Conservation (phyloP, 1,140 invertebrate genomes). For the Pogonus chalceus region DNA sequence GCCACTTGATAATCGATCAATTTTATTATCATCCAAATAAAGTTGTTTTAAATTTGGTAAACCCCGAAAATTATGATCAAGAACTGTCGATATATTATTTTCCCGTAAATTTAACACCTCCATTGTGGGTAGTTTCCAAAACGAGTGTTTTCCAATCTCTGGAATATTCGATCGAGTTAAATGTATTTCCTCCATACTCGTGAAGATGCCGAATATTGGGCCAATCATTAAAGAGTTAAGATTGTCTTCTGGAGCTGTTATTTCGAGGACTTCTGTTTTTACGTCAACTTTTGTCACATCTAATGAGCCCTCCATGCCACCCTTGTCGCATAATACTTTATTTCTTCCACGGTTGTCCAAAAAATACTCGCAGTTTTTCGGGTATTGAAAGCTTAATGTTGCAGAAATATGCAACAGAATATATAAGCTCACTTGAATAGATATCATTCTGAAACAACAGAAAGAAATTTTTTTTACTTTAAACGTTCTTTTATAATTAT, state of each 20-base stretch:
- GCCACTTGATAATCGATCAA: slow-evolving; percentile 59
- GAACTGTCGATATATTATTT: slow-evolving; percentile 65
- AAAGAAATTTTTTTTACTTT: too few relatives aligned
- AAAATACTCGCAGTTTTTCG: slow-evolving; percentile 27
- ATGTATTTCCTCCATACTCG: slow-evolving; percentile 58
- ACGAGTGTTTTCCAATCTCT: slow-evolving; percentile 65
- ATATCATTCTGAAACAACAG: slow-evolving; percentile 40
- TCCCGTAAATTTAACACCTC: slow-evolving; percentile 58
- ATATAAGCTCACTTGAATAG: slow-evolving; percentile 28
- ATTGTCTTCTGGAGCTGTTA: slow-evolving; percentile 52
- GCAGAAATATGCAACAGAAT: slow-evolving; percentile 35
- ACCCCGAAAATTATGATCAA: slow-evolving; percentile 73
- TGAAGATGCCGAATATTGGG: slow-evolving; percentile 57
- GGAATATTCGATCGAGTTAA: slow-evolving; percentile 67
- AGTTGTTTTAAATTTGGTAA: slow-evolving; percentile 68
- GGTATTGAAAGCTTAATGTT: slow-evolving; percentile 35
- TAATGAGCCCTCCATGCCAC: slow-evolving; percentile 47
- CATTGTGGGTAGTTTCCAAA: slow-evolving; percentile 61
- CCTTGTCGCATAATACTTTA: slow-evolving; percentile 39
- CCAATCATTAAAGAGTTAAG: slow-evolving; percentile 63
- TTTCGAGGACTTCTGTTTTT: slow-evolving; percentile 54
- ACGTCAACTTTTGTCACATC: slow-evolving; percentile 49
- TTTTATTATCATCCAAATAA: slow-evolving; percentile 75
- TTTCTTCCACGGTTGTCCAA: slow-evolving; percentile 26
- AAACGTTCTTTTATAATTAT: too few relatives aligned